These are phyloP conservation scores for Himalopsyche tibetana DNA, from an alignment of 2,888 invertebrate species.

Conservation along the genomic window DNA sequence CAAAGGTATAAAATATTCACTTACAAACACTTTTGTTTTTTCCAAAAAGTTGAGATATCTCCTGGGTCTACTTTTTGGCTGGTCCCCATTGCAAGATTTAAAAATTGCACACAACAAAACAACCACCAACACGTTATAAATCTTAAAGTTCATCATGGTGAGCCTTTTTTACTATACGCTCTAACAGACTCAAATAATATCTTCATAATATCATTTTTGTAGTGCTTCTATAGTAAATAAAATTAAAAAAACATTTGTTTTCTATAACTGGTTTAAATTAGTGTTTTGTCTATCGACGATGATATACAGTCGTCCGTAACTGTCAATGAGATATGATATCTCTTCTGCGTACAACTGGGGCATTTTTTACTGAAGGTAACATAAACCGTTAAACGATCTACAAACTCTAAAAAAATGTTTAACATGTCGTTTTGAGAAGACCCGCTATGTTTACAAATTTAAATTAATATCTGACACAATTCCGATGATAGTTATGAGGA, in stretches of 20 bases:
- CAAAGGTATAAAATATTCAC: conserved; percentile 61
- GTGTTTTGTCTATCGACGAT: neutral
- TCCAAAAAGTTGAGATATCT: conserved; percentile 70
- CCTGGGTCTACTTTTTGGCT: conserved; percentile 68
- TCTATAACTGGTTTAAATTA: neutral
- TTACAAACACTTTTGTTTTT: conserved; percentile 70
- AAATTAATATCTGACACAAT: neutral
- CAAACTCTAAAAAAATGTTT: neutral
- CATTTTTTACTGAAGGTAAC: neutral
- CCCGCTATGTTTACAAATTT: neutral
- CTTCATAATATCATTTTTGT: neutral
- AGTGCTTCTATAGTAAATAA: neutral
- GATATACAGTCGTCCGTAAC: neutral
- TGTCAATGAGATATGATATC: conserved; percentile 10
- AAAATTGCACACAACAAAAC: conserved; percentile 31
- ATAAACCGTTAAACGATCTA: neutral
- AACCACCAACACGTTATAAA: neutral
- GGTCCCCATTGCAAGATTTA: conserved; percentile 38
- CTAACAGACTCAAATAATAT: neutral
- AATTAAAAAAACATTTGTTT: neutral
- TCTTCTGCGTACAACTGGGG: neutral
- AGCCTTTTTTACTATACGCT: neutral
- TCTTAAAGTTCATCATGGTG: neutral
- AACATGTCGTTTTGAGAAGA: neutral
- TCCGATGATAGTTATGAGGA: neutral